Evolutionary conservation across 2,888 invertebrate species (phyloP), one percentile per base, ranked within the genome.

Genomic region (Drosophila kuntzei): DNA sequence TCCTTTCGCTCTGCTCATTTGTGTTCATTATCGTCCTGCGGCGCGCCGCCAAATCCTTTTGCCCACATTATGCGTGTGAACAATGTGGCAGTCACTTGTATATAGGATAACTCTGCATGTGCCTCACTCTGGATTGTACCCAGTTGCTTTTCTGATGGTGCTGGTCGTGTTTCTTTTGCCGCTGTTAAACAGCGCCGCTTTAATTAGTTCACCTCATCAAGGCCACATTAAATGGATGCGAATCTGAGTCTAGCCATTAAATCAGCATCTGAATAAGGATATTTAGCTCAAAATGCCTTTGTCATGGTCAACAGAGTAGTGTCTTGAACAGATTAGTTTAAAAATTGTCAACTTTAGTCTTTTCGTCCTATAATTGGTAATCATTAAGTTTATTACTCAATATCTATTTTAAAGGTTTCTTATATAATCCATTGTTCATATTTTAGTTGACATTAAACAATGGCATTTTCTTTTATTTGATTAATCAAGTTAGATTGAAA

Each of bases 11-110:
- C 63, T 71, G 58, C 71, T 80, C 82, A 83, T 83, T 83, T 83
- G 89, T 83, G 83, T 83, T 87, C 85, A 88, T 89, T 90, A 88
- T 76, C 77, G 85, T 80, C 86, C 89, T 88, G 87, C 79, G 82
- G 76, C 73, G 88, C 82, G 86, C 82, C 87, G 78, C 73, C 89
- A 85, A 71, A 84, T 87, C 80, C 77, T 76, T 65, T 70, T 82
- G 81, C 87, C 90, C 85, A 89, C 77, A 79, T 86, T 78, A 79
- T 90, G 90, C 90, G 91, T 91, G 91, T 76, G 88, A 90, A 90
- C 82, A 90, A 88, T 90, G 89, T 65, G 90, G 84, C 83, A 83
- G 60, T 89, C 79, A 85, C 85, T 88, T 89, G 82, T 79, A 32
- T 61, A 66, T 72, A 70, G 71, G 51, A 58, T 62, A 54, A 41